Evolutionary conservation across 2,797 vertebrate species (phyloP), one percentile per base, ranked within the genome.

Genomic region (Botia almorhae): DNA sequence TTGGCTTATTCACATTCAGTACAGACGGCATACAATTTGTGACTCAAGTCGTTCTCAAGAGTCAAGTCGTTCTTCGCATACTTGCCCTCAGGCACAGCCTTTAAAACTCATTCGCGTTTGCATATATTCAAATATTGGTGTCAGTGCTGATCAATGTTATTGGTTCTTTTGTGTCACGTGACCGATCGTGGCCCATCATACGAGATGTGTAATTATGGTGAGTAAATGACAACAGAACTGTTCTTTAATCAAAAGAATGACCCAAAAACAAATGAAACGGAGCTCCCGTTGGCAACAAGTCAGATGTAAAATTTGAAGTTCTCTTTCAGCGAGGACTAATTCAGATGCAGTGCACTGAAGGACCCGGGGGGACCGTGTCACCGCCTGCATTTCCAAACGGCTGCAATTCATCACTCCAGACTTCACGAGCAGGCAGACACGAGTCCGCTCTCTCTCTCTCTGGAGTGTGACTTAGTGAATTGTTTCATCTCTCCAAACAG

Each of bases 211-310:
- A 19, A 10, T 63, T 13, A 36, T 4, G 23, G 21, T 48, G 21
- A 74, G 21, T 65, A 65, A 64, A 60, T 29, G 0, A 69, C 29
- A 16, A 48, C 16, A 19, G 3, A 60, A n/a, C 8, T 46, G 12
- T 29, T 43, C 12, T 78, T 61, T 36, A 61, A 50, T 70, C 60
- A 69, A 78, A 78, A 69, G 17, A 51, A 14, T 43, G 17, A 26
- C 26, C 56, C 19, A 39, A 55, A 68, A 67, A 29, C 19, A 64
- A 60, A 63, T 69, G 21, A 60, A 67, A 80, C 14, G 23, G 78
- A 72, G 86, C 78, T 83, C 70, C 85, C 82, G 69, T 81, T 76
- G 63, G n/a, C 12, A 61, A 70, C 83, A 90, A 85, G 86, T 86
- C 64, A 84, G 50, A 50, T 78, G 36, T 21, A 39, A 56, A 75